Conservation (phyloP, 2,113 vertebrate genomes). For the Cynocephalus volans region DNA sequence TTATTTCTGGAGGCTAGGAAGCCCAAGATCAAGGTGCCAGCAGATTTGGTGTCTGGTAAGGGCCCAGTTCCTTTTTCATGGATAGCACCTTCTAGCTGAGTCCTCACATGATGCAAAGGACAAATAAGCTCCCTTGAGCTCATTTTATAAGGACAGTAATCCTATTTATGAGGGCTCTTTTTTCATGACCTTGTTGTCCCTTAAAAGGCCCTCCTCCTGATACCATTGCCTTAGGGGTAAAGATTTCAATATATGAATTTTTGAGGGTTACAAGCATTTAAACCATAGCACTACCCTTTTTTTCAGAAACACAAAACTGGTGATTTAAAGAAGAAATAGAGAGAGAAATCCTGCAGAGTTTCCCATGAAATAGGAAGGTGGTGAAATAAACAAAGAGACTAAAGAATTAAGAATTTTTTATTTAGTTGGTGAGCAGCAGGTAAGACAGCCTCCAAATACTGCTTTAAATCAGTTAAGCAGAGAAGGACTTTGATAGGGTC, state of each 20-base stretch:
- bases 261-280: not conserved
- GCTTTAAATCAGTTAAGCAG: not conserved
- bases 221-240: not conserved
- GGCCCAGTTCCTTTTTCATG: not conserved
- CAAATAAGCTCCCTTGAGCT: not conserved
- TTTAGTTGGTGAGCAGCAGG: not conserved
- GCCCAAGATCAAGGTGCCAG: not conserved
- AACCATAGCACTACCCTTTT: not conserved
- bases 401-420: not conserved
- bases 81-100: not conserved
- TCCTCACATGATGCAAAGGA: not conserved
- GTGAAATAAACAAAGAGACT: not conserved
- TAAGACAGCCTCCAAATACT: not conserved
- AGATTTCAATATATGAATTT: not conserved
- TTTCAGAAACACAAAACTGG: not conserved
- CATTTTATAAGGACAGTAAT: not conserved
- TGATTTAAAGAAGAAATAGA: not conserved
- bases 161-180: not conserved
- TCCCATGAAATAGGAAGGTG: not conserved
- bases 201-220: not conserved
- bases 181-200: not conserved
- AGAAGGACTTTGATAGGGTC: not conserved
- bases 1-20: not conserved
- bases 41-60: not conserved
- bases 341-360: not conserved